Base-by-base conservation (phyloP, 2,113 vertebrate species). In the Noctilio leporinus region DNA sequence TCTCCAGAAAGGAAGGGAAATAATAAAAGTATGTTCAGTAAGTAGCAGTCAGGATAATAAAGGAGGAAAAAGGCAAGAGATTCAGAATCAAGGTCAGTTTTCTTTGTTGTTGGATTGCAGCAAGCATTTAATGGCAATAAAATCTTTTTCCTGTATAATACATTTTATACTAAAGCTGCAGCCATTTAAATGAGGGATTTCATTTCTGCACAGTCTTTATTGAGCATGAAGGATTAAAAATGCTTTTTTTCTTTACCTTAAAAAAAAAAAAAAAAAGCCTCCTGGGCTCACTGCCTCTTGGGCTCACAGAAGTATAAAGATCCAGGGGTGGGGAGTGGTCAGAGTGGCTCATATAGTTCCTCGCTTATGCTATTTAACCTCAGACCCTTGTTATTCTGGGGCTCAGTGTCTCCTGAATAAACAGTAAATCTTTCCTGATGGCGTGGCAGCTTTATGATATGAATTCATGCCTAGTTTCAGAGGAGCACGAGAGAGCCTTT, bases 211-310 rank as follows among this genome's bases (percentile, higher is more conserved):
- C 20, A 90, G 91, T 93, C 96, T 97, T 97, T 96, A 96, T 94
- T 94, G 97, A 97, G 96, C 96, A 96, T 95, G 96, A 97, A 97
- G 93, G 73, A 97, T 97, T 96, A 92, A 95, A 96, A 96, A 95
- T 57, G 55, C 72, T 89, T 96, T 87, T 35, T 80, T 55, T 85
- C 45, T 75, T 64, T 40, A 20, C 40, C 59, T 84, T 76, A 55
- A 78, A 28, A 53, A 65, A 14, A 40, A n/a, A 40, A 70, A 43
- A 73, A 20, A 78, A 80, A 80, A 6, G 35, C 16, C 28, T 62
- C 53, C 16, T 5, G 10, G 47, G 78, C 55, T 43, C 14, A 20
- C 38, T 30, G 88, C 28, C n/a, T 80, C n/a, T 24, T 2, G 9
- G 59, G 43, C 47, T 76, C 55, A 33, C 16, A 81, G 45, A 62